These are phyloP conservation scores for Propithecus deckenii DNA, from an alignment of 2,797 vertebrate genomes.

Conservation along the genomic window DNA sequence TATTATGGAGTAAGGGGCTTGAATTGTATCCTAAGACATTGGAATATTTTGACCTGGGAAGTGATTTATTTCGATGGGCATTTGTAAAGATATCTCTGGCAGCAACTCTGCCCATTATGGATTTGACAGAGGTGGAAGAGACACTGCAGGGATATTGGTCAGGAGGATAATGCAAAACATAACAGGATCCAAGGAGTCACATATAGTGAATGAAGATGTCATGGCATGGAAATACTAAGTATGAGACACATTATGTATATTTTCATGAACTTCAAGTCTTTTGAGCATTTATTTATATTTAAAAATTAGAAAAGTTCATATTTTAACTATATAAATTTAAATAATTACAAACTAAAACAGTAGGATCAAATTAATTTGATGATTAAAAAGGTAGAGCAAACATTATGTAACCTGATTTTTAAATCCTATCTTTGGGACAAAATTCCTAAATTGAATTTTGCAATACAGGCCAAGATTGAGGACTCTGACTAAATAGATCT, in stretches of 20 bases:
- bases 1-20: not conserved
- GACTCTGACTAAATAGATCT: not conserved
- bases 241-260: not conserved
- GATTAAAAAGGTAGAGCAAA: not conserved
- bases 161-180: not conserved
- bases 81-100: not conserved
- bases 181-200: not conserved
- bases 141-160: not conserved
- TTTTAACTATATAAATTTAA: constrained; percentile 7
- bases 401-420: not conserved
- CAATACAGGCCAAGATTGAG: not conserved
- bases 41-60: not conserved
- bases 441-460: not conserved
- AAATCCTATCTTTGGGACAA: not conserved
- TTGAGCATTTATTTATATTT: not conserved
- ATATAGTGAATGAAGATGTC: not conserved
- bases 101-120: not conserved
- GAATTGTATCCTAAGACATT: not conserved
- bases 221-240: not conserved
- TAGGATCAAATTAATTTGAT: not conserved
- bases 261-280: not conserved
- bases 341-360: not conserved
- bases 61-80: not conserved
- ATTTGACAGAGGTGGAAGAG: not conserved
- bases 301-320: not conserved